Evolutionary conservation across 2,888 invertebrate genomes (phyloP).

Genomic region (Druceiella hillmani): DNA sequence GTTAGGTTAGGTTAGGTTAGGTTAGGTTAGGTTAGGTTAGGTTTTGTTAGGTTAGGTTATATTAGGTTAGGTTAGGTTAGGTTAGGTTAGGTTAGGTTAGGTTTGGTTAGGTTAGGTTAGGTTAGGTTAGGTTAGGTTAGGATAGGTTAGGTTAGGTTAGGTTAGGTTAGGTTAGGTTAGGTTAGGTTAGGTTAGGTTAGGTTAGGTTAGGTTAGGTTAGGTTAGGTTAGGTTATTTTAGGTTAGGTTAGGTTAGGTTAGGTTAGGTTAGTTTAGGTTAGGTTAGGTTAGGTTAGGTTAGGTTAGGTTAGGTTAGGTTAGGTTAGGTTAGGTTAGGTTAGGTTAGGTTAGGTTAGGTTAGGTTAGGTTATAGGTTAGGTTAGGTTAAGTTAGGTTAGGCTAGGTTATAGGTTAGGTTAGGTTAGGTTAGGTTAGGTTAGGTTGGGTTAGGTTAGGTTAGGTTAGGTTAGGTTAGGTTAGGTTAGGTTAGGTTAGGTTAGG

Average conservation of each 20-base stretch:
- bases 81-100: slow-evolving; percentile 9
- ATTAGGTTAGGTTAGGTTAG: no score
- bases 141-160: slow-evolving; percentile 9
- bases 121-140: no score
- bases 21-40: slow-evolving; percentile 9
- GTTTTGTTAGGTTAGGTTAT: slow-evolving; percentile 7
- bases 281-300: no score
- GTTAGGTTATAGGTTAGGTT: no score
- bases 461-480: slow-evolving; percentile 5
- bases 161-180: slow-evolving; percentile 10
- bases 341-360: no score
- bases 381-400: no score
- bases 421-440: slow-evolving; percentile 8
- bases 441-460: slow-evolving; percentile 7
- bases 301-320: no score
- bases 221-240: slow-evolving; percentile 9
- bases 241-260: slow-evolving; percentile 10
- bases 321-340: no score
- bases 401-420: slow-evolving; percentile 19
- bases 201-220: slow-evolving; percentile 10
- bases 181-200: slow-evolving; percentile 10
- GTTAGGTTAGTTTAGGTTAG: slow-evolving; percentile 9
- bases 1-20: slow-evolving; percentile 9
- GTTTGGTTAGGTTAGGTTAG: slow-evolving; percentile 9
- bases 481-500: slow-evolving; percentile 6